phyloP scores from a whole-genome alignment of 1,140 invertebrate genomes.

The Apis dorsata region DNA sequence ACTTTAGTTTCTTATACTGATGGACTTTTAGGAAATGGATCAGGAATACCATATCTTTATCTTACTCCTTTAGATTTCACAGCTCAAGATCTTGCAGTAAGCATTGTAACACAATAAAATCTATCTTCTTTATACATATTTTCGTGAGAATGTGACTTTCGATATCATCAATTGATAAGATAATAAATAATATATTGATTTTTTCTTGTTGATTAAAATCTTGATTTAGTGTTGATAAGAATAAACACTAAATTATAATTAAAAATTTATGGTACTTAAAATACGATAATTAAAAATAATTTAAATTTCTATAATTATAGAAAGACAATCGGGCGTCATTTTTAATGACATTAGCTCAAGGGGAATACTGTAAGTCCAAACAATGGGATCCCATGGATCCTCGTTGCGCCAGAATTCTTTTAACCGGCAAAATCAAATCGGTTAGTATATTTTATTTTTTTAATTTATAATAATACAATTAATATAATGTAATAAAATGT shows the following conservation, averaged over 20 bases:
- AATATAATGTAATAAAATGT: background rate
- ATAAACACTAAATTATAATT: background rate
- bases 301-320: conserved; percentile 25
- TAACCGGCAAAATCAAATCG: conserved; percentile 83
- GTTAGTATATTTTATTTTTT: conserved; percentile 68
- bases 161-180: conserved; percentile 34
- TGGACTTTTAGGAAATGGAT: conserved; percentile 84
- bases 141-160: too few species aligned
- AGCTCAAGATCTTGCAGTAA: conserved; percentile 85
- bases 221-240: too few species aligned
- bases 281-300: background rate
- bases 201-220: background rate
- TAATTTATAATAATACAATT: background rate
- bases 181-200: background rate
- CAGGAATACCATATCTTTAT: conserved; percentile 89
- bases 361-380: conserved; percentile 83
- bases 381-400: conserved; percentile 89
- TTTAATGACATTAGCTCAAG: conserved; percentile 85
- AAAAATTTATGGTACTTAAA: background rate
- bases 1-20: conserved; percentile 88
- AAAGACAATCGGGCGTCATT: conserved; percentile 83
- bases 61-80: conserved; percentile 88
- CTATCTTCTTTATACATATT: too few species aligned
- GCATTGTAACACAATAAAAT: conserved; percentile 36
- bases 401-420: conserved; percentile 86